These are phyloP conservation scores for Rhipidura dahli DNA, from an alignment of 2,113 vertebrate species.

Conservation along the genomic window DNA sequence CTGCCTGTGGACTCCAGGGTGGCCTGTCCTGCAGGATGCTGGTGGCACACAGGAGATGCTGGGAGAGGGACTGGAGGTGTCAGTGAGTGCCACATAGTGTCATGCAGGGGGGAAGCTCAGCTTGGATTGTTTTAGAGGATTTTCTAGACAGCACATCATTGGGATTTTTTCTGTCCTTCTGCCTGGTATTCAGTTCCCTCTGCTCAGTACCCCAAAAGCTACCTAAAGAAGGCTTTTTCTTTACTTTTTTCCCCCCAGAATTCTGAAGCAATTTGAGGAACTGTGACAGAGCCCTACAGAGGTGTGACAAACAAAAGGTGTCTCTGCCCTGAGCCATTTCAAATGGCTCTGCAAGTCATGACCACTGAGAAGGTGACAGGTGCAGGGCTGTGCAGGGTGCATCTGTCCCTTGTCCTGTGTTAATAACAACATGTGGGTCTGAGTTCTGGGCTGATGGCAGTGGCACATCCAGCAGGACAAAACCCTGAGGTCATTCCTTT, in stretches of 20 bases:
- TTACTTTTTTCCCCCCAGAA: fast-evolving
- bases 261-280: neutral
- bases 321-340: neutral
- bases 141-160: neutral
- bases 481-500: neutral
- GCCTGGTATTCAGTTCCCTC: neutral
- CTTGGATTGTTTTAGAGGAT: neutral
- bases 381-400: neutral
- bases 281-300: neutral
- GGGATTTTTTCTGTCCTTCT: neutral
- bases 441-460: neutral
- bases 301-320: neutral
- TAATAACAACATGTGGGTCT: fast-evolving
- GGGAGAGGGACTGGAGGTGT: neutral
- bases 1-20: neutral
- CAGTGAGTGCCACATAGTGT: neutral
- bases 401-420: neutral
- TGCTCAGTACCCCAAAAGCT: neutral
- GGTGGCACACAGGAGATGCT: neutral
- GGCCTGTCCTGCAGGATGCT: neutral
- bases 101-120: neutral
- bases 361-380: neutral
- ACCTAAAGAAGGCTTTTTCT: neutral
- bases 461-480: fast-evolving
- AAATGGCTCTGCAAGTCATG: neutral